Base-by-base conservation (phyloP, 2,888 invertebrate species). In the Furcula furcula region DNA sequence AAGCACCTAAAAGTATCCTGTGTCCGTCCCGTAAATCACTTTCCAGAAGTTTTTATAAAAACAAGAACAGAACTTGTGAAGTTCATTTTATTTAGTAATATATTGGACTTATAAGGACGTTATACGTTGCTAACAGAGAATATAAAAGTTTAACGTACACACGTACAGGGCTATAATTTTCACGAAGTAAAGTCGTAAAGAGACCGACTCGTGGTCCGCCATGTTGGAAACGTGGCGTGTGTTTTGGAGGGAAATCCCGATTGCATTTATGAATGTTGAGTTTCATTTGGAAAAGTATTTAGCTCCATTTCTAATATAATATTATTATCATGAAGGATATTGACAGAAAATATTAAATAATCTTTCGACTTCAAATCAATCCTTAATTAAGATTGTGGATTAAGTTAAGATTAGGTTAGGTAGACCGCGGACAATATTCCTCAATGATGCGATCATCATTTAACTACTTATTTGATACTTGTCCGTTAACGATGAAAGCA, bases 81-180 rank as follows among this genome's bases (percentile, higher is more conserved):
- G 42, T 54, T 59, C 61, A 57, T 63, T 61, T 56, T 56, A 65
- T 69, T 64, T 55, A 44, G 39, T 48, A 14, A n/a, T 26, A 14
- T 74, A 74, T 69, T 9, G 66, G 53, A 46, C 54, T n/a, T n/a
- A n/a, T n/a, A n/a, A n/a, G n/a, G n/a, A n/a, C n/a, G n/a, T n/a
- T 56, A 61, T 52, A 63, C 56, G 54, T 55, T 56, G 64, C 59
- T 62, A 62, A 65, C 61, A 60, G 64, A 55, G 49, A 36, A 76
- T 84, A 76, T 84, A 77, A 86, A 85, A 85, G 72, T 84, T 81
- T 82, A 78, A 80, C 76, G 76, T 70, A 76, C n/a, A n/a, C n/a
- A n/a, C 75, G 73, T 69, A 70, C 69, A 66, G 55, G 52, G 61
- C 69, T 64, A 78, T 83, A 85, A 83, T 84, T 83, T 84, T 72